Evolutionary conservation across 2,113 vertebrate species (phyloP), one percentile per base, ranked within the genome.

Genomic region (Antechinus flavipes): DNA sequence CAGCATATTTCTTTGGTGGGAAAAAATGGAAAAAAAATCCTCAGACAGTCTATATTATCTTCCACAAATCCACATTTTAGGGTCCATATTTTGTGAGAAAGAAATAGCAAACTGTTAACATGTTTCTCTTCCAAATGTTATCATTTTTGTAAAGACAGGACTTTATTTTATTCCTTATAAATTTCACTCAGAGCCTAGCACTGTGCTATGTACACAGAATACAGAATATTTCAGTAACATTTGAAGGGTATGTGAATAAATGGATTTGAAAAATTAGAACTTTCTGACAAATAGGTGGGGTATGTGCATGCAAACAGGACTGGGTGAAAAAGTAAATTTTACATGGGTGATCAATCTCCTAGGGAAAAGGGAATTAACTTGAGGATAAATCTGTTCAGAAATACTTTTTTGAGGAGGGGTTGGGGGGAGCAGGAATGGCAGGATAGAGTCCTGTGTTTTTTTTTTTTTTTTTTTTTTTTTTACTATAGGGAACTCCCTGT

Each of bases 1-100:
- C 89, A 95, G 91, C 91, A 58, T 97, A 96, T 96, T 97, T 98
- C 97, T 97, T 92, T 90, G 94, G 91, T 76, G 92, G 92, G 50
- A 35, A 12, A 61, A 90, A 92, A 91, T 52, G 49, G 26, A 12
- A 61, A 89, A 97, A 92, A 91, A 54, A 91, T 91, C 42, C 54
- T 52, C 91, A 96, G 95, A 93, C 90, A 94, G 94, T 96, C 46
- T 90, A 95, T 90, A 24, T 46, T 90, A 92, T 97, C 91, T 91
- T 95, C 49, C 23, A 92, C 52, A 95, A 97, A 96, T 97, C 42
- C 95, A 94, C 94, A 96, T 98, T 96, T 90, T 56, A 84, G 27
- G 54, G 93, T 97, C 92, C 91, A 14, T 22, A 91, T 14, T 23
- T 61, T 89, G 61, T 30, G 50, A 52, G 26, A 95, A 95, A 96